Conservation (phyloP, 2,888 invertebrate genomes). For the Lycia hirtaria region DNA sequence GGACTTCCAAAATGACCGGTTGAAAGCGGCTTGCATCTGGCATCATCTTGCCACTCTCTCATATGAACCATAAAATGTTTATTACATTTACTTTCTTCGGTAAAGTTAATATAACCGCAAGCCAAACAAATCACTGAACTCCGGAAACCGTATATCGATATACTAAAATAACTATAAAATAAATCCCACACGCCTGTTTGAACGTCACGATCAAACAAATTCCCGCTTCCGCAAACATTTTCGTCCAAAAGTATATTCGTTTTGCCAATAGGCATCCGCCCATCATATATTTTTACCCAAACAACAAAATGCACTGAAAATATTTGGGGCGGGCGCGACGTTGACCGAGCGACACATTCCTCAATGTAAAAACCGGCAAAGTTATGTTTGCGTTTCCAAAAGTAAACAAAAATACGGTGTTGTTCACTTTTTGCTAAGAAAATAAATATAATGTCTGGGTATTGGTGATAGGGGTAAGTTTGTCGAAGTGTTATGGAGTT, state of each 20-base stretch:
- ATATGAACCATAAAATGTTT: neutral
- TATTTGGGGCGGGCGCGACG: constrained; percentile 46
- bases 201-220: constrained; percentile 26
- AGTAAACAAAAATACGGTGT: constrained; percentile 31
- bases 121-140: constrained; percentile 8
- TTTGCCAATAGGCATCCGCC: constrained; percentile 27
- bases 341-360: constrained; percentile 53
- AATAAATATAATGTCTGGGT: constrained; percentile 33
- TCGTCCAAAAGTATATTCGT: constrained; percentile 19
- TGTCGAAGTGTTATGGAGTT: constrained; percentile 44
- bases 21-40: no score
- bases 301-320: constrained; percentile 47
- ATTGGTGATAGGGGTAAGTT: constrained; percentile 45
- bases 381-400: constrained; percentile 45
- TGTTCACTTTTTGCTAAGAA: constrained; percentile 28
- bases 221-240: constrained; percentile 24
- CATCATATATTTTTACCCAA: constrained; percentile 44
- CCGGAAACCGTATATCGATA: constrained; percentile 12
- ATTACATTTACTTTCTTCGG: neutral
- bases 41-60: no score
- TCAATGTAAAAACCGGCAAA: constrained; percentile 49
- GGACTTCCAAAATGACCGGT: no score
- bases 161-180: constrained; percentile 25
- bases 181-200: constrained; percentile 12
- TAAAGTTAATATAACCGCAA: neutral